Evolutionary conservation across 2,797 vertebrate genomes (phyloP).

Genomic region (Lacerta bilineata): DNA sequence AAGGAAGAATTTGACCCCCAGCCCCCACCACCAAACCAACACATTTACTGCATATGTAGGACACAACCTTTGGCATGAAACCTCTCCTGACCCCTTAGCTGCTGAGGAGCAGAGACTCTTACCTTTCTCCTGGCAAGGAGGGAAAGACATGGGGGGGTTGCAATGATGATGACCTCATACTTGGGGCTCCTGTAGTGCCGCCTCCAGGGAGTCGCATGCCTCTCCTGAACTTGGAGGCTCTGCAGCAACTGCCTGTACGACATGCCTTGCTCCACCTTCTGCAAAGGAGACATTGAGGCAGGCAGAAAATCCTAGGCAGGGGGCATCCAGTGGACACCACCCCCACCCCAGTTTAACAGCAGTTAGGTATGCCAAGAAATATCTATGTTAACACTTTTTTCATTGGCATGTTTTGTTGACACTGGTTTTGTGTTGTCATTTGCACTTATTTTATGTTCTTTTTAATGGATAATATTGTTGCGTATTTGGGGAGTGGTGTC

Average conservation of each 20-base stretch:
- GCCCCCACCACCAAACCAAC: too few species aligned
- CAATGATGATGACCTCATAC: neutral
- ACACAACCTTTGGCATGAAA: too few species aligned
- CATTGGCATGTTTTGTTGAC: neutral
- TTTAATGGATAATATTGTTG: neutral
- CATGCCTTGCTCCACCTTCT: neutral
- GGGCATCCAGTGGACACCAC: too few species aligned
- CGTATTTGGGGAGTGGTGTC: too few species aligned
- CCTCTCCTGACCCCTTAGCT: neutral
- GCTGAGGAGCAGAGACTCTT: neutral
- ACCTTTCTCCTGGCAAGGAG: neutral
- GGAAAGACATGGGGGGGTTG: too few species aligned
- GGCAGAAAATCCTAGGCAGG: too few species aligned
- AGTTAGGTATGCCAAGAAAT: too few species aligned
- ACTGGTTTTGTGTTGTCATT: neutral
- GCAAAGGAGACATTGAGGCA: too few species aligned
- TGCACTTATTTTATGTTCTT: neutral
- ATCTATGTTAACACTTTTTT: neutral
- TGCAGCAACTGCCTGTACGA: neutral
- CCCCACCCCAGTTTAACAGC: too few species aligned
- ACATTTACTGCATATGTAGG: too few species aligned
- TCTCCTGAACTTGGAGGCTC: neutral
- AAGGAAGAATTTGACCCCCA: too few species aligned
- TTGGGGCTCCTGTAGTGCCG: neutral
- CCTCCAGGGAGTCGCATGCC: rapidly evolving